Evolutionary conservation across 2,888 invertebrate species (phyloP).

Genomic region (Agonum fuliginosum): DNA sequence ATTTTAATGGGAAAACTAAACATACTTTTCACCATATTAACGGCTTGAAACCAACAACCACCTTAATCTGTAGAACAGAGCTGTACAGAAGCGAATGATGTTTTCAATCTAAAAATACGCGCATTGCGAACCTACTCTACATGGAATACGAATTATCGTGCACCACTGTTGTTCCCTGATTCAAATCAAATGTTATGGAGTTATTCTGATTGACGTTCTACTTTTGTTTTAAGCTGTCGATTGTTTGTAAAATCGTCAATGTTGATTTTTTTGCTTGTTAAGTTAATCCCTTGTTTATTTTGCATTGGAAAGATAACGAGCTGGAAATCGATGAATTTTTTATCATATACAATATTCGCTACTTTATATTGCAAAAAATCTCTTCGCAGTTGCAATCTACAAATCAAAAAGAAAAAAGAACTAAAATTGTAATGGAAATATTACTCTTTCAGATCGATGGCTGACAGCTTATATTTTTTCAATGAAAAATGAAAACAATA

Average conservation of each 20-base stretch:
- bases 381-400: constrained; percentile 18
- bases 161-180: background rate
- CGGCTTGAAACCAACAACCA: no score
- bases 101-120: constrained; percentile 22
- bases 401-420: constrained; percentile 10
- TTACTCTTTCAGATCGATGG: no score
- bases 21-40: no score
- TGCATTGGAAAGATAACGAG: constrained; percentile 44
- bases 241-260: constrained; percentile 39
- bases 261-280: constrained; percentile 51
- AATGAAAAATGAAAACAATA: no score
- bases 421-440: no score
- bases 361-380: constrained; percentile 38
- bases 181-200: constrained; percentile 44
- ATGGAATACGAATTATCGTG: background rate
- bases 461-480: no score
- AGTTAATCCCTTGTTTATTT: constrained; percentile 47
- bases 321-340: constrained; percentile 41
- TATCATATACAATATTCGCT: constrained; percentile 38
- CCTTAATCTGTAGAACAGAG: no score
- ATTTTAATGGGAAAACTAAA: no score
- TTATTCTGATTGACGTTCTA: constrained; percentile 47
- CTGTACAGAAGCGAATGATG: background rate
- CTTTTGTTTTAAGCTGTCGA: constrained; percentile 40
- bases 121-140: constrained; percentile 2